Evolutionary conservation across 1,140 invertebrate genomes (phyloP), one percentile per base, ranked within the genome.

Genomic region (Ladona fulva): DNA sequence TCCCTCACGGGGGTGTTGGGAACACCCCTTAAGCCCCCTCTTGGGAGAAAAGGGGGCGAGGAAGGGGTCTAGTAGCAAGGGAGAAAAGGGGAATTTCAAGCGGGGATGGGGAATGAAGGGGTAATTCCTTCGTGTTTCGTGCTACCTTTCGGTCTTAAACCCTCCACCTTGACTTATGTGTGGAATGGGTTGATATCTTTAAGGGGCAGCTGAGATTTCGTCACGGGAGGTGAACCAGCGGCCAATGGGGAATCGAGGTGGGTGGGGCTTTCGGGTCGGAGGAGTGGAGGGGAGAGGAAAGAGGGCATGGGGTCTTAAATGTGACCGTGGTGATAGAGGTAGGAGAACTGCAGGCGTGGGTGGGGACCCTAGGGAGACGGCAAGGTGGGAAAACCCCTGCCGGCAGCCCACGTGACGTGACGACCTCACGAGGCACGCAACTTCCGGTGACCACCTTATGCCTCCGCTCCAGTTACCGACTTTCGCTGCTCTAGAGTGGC

Each of bases 191-290:
- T 37, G 29, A 37, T 37, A 37, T 37, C 29, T 37, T 37, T 37
- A 37, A 22, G 52, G n/a, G 52, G 52, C n/a, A 66, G 52, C 52
- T 22, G 52, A 19, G 52, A 66, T 66, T 66, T 66, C 52, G 52
- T 66, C 52, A 66, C 52, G 52, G 52, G 16, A 12, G 52, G 52
- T 66, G 52, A 66, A 66, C 52, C 52, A 16, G 52, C 52, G 52
- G 52, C 52, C 52, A 66, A 66, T 66, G 52, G 52, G 52, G 52
- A 66, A 66, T 22, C 52, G 52, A 66, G 52, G 52, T 66, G 52
- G 52, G 52, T 19, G 52, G 14, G 52, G 52, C 52, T 22, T 37
- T 37, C 29, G 1, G 1, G 29, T 37, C 3, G 29, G 8, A 37
- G 29, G 29, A 37, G 29, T 37, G 29, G 29, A 37, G 8, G 29